phyloP scores from a whole-genome alignment of 2,113 vertebrate genomes.

The Willisornis vidua region DNA sequence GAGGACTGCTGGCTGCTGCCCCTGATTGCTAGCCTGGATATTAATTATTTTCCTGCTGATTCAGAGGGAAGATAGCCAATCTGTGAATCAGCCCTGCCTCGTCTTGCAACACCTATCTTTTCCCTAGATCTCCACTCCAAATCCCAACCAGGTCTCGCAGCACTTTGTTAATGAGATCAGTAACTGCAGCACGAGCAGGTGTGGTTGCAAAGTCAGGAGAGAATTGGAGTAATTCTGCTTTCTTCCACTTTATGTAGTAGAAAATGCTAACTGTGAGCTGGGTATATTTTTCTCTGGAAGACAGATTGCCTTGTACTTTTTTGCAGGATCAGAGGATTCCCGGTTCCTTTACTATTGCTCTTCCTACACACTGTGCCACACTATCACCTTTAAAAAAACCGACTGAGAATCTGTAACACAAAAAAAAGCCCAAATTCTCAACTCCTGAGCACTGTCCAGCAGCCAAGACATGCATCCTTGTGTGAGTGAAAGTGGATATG shows the following conservation, averaged over 20 bases:
- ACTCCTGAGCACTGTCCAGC: neutral
- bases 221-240: neutral
- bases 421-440: neutral
- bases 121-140: conserved; percentile 22
- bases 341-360: neutral
- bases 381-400: fast-evolving
- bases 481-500: neutral
- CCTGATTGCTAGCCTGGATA: neutral
- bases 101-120: conserved; percentile 1
- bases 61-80: conserved; percentile 31
- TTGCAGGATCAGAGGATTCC: neutral
- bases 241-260: neutral
- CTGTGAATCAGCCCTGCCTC: neutral
- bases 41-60: conserved; percentile 49
- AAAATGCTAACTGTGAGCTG: neutral
- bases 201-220: neutral
- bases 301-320: neutral
- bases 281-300: neutral
- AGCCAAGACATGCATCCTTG: neutral
- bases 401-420: neutral
- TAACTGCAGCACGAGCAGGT: neutral
- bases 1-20: neutral
- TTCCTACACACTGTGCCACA: fast-evolving
- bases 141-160: conserved; percentile 1
- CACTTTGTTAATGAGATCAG: neutral